These are phyloP conservation scores for Macroteleia sp. DNA, from an alignment of 2,888 invertebrate genomes.

Conservation along the genomic window DNA sequence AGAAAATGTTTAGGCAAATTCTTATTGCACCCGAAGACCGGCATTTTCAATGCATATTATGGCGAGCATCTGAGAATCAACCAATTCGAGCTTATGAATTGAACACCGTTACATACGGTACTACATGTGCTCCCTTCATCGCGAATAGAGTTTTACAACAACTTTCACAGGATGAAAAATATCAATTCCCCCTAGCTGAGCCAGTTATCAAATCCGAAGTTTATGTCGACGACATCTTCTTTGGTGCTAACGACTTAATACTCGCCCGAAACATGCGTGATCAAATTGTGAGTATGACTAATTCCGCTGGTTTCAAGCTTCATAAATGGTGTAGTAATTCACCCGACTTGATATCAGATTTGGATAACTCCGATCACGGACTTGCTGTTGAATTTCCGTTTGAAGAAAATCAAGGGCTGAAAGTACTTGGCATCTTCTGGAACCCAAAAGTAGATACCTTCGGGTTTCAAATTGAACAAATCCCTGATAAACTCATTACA, in stretches of 20 bases:
- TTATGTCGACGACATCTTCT: constrained; percentile 41
- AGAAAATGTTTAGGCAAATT: constrained; percentile 32
- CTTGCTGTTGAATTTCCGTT: constrained; percentile 11
- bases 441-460: not conserved
- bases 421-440: constrained; percentile 7
- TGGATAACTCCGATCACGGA: constrained; percentile 14
- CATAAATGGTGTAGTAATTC: constrained; percentile 37
- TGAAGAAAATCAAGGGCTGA: constrained; percentile 6
- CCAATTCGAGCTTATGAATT: too few relatives aligned
- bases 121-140: too few relatives aligned
- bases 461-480: not conserved
- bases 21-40: not conserved
- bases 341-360: not conserved
- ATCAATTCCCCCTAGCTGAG: constrained; percentile 8
- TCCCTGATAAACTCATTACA: not conserved
- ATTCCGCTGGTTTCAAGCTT: constrained; percentile 2
- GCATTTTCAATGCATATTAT: constrained; percentile 16
- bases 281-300: constrained; percentile 14
- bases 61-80: constrained; percentile 2
- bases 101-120: too few relatives aligned
- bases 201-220: not conserved
- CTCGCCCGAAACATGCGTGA: constrained; percentile 1
- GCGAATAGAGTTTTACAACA: too few relatives aligned
- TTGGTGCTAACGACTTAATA: constrained; percentile 9
- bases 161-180: too few relatives aligned